Conservation (phyloP, 2,113 vertebrate genomes). For the Calidris pugnax region DNA sequence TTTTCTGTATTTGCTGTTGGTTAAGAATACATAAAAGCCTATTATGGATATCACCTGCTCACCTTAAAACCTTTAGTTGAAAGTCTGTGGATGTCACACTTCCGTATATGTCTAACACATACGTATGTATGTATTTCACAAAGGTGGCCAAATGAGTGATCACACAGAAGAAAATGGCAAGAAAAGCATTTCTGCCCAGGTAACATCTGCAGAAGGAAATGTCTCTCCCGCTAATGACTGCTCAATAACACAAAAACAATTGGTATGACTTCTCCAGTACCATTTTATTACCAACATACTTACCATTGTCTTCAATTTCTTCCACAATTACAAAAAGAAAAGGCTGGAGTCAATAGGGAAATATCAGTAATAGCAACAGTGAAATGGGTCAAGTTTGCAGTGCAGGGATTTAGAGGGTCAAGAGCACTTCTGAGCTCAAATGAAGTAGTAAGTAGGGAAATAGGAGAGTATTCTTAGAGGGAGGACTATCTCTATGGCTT, state of each 20-base stretch:
- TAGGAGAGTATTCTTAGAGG: neutral
- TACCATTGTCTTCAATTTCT: neutral
- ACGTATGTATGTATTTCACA: neutral
- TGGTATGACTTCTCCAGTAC: slow-evolving; percentile 54
- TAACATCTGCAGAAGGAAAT: neutral
- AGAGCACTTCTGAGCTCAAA: neutral
- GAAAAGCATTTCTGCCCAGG: neutral
- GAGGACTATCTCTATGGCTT: neutral
- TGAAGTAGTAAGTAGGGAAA: neutral
- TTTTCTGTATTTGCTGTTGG: neutral
- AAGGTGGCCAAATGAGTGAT: slow-evolving; percentile 51
- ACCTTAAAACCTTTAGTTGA: neutral
- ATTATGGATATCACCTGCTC: neutral
- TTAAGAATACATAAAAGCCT: neutral
- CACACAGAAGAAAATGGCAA: neutral
- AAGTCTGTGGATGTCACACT: neutral
- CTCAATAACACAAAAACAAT: slow-evolving; percentile 35
- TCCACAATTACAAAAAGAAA: neutral
- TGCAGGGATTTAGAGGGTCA: neutral
- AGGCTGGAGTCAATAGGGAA: neutral
- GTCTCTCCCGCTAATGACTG: neutral
- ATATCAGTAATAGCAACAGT: neutral
- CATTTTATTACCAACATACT: neutral
- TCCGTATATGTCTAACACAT: neutral
- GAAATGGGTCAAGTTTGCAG: neutral